Evolutionary conservation across 2,113 vertebrate genomes (phyloP), one percentile per base, ranked within the genome.

Genomic region (Hyperoodon ampullatus): DNA sequence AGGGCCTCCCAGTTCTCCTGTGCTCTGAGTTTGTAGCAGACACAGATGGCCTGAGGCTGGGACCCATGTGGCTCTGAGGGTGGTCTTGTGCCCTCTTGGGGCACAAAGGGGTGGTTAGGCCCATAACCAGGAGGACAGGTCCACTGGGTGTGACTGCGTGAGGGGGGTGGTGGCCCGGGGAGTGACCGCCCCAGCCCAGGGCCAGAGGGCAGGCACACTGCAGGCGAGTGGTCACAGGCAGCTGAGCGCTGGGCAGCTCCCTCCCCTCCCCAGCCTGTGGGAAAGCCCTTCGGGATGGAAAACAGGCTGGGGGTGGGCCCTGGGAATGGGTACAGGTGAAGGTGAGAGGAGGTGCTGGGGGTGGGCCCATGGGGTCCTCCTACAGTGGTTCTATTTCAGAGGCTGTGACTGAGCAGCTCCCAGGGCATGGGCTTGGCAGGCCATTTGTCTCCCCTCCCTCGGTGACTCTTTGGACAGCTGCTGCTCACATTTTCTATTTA

Each of bases 401-500:
- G 66, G 30, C 61, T 0, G 6, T 3, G 53, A 19, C 42, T 11
- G 1, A 12, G 1, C 2, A 21, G 8, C 53, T 39, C 6, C 19
- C 47, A 10, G n/a, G 42, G 50, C 24, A 1, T 2, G 18, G 55
- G 4, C 5, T 1, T 9, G n/a, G 44, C 66, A 78, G 81, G 42
- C 50, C 19, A 30, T 71, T 75, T 74, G 30, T 89, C 63, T 93
- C 5, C 60, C 33, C 71, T 9, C 55, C 21, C 30, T 7, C 0
- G 14, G 47, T 72, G 88, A 78, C 78, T 88, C 80, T 89, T 55
- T 81, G 65, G 77, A 68, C 42, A 88, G 1, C 53, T 1, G 3
- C 5, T 47, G 61, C 23, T 82, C 83, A 92, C 58, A n/a, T 30
- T 77, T 96, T 92, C 81, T 53, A 80, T 94, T 93, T 92, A 94